These are phyloP conservation scores for Pelodiscus sinensis DNA, from an alignment of 2,113 vertebrate genomes.

Conservation along the genomic window DNA sequence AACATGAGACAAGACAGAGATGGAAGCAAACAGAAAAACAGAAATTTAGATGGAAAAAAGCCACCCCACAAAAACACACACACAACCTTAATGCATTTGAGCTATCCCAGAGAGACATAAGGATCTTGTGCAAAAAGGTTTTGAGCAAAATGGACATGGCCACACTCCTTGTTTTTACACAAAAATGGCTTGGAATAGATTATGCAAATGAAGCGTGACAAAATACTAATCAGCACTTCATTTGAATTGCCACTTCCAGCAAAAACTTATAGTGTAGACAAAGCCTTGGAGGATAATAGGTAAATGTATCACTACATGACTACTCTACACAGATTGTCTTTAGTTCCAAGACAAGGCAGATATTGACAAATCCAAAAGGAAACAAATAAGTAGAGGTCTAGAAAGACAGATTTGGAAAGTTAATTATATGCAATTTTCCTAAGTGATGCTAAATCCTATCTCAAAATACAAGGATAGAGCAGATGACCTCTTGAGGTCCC, in stretches of 20 bases:
- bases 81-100: not conserved
- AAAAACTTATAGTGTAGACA: too few relatives aligned
- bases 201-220: too few relatives aligned
- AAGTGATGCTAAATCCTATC: not conserved
- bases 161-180: too few relatives aligned
- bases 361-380: not conserved
- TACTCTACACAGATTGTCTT: conserved; percentile 30
- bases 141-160: too few relatives aligned
- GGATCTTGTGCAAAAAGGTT: too few relatives aligned
- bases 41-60: not conserved
- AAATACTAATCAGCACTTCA: too few relatives aligned
- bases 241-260: too few relatives aligned
- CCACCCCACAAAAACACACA: too few relatives aligned
- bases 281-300: too few relatives aligned
- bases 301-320: not conserved
- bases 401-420: not conserved
- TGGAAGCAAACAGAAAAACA: not conserved
- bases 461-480: not conserved
- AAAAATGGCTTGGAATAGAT: too few relatives aligned
- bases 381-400: not conserved
- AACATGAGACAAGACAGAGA: too few relatives aligned
- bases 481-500: not conserved
- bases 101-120: too few relatives aligned
- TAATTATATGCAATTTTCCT: not conserved
- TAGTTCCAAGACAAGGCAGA: not conserved